A percentile compares a stretch with the other conserved stretches of the same genome.
These are phyloP conservation scores for Scaptomyza hsui DNA, from an alignment of 1,140 invertebrate genomes.

Conservation along the genomic window DNA sequence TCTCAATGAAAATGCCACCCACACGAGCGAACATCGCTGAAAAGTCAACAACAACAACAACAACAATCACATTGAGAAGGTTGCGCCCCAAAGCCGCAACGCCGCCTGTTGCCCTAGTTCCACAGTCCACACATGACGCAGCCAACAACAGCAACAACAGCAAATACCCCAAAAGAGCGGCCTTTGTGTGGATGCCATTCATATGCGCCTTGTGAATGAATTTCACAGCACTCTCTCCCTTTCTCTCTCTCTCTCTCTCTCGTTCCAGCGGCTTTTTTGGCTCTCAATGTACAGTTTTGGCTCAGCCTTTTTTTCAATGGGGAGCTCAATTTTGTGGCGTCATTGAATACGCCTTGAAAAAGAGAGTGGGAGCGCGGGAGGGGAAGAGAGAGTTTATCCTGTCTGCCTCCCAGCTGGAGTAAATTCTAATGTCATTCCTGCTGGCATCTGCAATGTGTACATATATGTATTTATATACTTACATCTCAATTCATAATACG, in stretches of 20 bases:
- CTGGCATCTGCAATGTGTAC: not conserved
- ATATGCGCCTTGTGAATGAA: slow-evolving; percentile 74
- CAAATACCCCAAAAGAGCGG: slow-evolving; percentile 17
- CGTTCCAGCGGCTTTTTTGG: not conserved
- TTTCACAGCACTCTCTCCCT: slow-evolving; percentile 40
- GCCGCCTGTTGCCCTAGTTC: slow-evolving; percentile 69
- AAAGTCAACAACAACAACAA: not conserved
- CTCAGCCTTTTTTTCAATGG: slow-evolving; percentile 44
- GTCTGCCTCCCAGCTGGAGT: not conserved
- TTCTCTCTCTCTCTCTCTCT: slow-evolving; percentile 20
- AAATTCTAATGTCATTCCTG: slow-evolving; percentile 42
- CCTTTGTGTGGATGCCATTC: slow-evolving; percentile 69
- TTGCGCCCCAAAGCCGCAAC: slow-evolving; percentile 42
- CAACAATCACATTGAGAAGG: slow-evolving; percentile 19
- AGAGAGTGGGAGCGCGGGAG: no score
- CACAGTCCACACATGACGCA: slow-evolving; percentile 55
- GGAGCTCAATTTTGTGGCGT: slow-evolving; percentile 51
- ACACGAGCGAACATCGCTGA: slow-evolving; percentile 4
- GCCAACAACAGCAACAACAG: slow-evolving; percentile 15
- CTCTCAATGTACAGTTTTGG: slow-evolving; percentile 7
- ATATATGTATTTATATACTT: not conserved
- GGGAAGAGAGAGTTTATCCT: slow-evolving; percentile 13
- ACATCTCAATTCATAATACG: not conserved
- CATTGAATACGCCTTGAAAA: slow-evolving; percentile 49
- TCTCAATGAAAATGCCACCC: slow-evolving; percentile 65